Conservation (phyloP, 1,140 invertebrate genomes). For the Sitobion miscanthi region DNA sequence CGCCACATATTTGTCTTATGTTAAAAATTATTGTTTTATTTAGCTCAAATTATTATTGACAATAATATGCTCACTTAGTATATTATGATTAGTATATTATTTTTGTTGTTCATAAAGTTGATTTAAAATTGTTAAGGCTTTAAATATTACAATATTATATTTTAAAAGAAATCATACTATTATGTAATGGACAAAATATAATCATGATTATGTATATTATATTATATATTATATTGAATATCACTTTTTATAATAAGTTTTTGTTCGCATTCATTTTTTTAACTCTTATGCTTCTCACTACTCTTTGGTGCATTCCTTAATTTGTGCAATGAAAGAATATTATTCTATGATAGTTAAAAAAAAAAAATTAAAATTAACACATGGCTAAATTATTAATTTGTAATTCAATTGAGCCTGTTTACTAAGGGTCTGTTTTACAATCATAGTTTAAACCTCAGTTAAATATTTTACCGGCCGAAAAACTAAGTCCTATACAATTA, state of each 20-base stretch:
- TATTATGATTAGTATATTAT: constrained; percentile 30
- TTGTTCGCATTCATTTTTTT: not conserved
- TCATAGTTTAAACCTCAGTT: no score
- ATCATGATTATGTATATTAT: constrained; percentile 35
- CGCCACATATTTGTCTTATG: not conserved
- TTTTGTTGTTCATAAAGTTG: constrained; percentile 29
- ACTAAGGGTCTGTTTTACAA: no score
- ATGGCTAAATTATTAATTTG: not conserved
- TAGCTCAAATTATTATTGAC: constrained; percentile 55
- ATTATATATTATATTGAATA: constrained; percentile 35
- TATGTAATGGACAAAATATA: constrained; percentile 42
- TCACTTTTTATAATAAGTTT: constrained; percentile 15
- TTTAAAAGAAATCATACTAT: constrained; percentile 26
- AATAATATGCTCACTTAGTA: constrained; percentile 55
- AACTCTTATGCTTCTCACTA: not conserved
- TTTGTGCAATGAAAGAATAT: not conserved
- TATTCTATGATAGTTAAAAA: not conserved
- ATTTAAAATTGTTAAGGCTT: constrained; percentile 31
- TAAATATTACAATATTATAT: constrained; percentile 18
- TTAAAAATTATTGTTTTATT: constrained; percentile 51
- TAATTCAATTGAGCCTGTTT: no score
- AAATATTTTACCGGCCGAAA: no score
- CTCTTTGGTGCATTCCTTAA: not conserved
- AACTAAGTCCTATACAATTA: not conserved
- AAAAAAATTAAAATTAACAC: not conserved